phyloP scores from a whole-genome alignment of 2,888 invertebrate species.

The Acrobasis suavella region DNA sequence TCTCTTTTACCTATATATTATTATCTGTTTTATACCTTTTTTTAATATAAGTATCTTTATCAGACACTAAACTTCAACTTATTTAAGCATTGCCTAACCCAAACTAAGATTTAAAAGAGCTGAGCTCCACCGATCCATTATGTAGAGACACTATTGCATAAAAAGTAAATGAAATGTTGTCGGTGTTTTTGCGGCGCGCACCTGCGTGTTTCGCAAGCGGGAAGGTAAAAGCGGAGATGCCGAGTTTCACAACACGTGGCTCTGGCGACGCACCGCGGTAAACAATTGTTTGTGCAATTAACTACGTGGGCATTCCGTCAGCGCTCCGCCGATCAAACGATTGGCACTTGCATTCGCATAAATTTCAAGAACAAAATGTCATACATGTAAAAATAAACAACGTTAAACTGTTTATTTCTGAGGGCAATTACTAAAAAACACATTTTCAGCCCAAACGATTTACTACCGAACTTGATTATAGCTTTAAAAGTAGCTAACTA shows the following conservation, averaged over 20 bases:
- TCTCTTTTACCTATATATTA: background rate
- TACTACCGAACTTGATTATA: no score
- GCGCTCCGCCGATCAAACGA: slow-evolving; percentile 5
- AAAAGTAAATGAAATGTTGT: slow-evolving; percentile 78
- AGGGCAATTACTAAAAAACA: background rate
- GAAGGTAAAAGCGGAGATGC: slow-evolving; percentile 80
- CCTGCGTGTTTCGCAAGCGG: slow-evolving; percentile 83
- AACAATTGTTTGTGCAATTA: slow-evolving; percentile 40
- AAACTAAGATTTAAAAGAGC: slow-evolving; percentile 1
- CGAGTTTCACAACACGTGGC: slow-evolving; percentile 74
- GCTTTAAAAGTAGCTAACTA: no score
- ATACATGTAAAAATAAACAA: slow-evolving; percentile 17
- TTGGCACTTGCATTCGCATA: slow-evolving; percentile 19
- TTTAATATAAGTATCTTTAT: background rate
- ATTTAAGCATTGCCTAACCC: no score
- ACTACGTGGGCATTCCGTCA: slow-evolving; percentile 27
- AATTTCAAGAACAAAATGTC: slow-evolving; percentile 20
- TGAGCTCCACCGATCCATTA: slow-evolving; percentile 32
- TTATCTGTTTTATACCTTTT: background rate
- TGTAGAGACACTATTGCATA: slow-evolving; percentile 66
- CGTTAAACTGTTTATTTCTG: background rate
- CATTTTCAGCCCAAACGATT: no score
- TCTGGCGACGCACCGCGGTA: slow-evolving; percentile 47
- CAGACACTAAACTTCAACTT: no score
- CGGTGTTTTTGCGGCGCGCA: slow-evolving; percentile 80